Evolutionary conservation across 1,140 invertebrate genomes (phyloP), one percentile per base, ranked within the genome.

Genomic region (Trissolcus basalis): DNA sequence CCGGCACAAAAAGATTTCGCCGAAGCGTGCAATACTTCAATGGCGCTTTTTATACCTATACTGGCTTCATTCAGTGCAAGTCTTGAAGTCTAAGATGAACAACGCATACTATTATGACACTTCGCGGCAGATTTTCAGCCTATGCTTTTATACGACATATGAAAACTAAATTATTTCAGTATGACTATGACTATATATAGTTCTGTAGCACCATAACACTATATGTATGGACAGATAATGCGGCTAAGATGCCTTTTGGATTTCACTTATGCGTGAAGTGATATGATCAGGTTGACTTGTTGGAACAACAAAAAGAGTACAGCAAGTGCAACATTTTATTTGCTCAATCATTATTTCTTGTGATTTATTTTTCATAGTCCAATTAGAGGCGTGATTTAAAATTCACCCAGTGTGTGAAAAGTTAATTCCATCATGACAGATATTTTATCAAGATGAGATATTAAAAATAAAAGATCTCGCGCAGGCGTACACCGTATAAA

Each of bases 401-500:
- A 27, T 27, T 6, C 19, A 27, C 6, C 19, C 19, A 27, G 19
- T 27, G 19, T 3, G 19, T 27, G 6, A 27, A 3, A 27, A 27
- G 6, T 27, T 27, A 3, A 6, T 27, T 27, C 6, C 6, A 27
- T 27, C 6, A n/a, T n/a, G n/a, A n/a, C n/a, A 3, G 19, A 27
- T 27, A 1, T 3, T 27, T 27, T 6, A 27, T 27, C 19, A 27
- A 6, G 19, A 27, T 6, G 2, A 6, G 6, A 27, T 27, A 6
- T 27, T 27, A 3, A 27, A 27, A 27, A n/a, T n/a, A n/a, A 27
- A 27, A 27, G 19, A 27, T 27, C 2, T 27, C 36, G 78, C 82
- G 81, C 81, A 81, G 32, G 75, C 80, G 80, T 67, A 47, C 12
- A 58, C 48, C 72, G 48, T 1, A 27, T 27, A 27, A 27, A 27